Evolutionary conservation across 2,113 vertebrate species (phyloP).

Genomic region (Tympanuchus pallidicinctus): DNA sequence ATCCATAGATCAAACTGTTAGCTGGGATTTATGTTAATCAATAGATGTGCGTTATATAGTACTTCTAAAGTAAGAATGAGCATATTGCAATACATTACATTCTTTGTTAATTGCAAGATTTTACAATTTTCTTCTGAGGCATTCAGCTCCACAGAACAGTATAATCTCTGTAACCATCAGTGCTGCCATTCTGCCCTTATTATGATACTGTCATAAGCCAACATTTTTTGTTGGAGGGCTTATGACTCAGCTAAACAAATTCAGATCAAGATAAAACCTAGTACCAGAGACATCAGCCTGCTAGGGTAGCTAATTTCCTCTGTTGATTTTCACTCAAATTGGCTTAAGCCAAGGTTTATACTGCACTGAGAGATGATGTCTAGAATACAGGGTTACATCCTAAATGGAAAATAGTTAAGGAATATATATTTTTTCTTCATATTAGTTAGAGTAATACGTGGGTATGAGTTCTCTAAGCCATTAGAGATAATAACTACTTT

Average conservation of each 20-base stretch:
- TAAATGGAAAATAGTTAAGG: background rate
- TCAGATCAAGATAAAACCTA: background rate
- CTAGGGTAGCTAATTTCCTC: background rate
- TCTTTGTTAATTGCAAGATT: constrained; percentile 33
- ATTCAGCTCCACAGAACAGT: background rate
- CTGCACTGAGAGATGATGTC: background rate
- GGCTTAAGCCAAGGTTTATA: background rate
- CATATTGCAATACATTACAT: constrained; percentile 5
- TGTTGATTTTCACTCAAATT: background rate
- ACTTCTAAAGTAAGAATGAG: background rate
- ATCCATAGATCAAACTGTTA: constrained; percentile 17
- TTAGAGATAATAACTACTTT: background rate
- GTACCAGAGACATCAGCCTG: background rate
- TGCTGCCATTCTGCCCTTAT: background rate
- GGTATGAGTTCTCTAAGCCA: background rate
- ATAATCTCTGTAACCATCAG: constrained; percentile 13
- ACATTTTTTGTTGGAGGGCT: background rate
- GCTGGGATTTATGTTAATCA: constrained; percentile 27
- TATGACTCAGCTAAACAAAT: background rate
- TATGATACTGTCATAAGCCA: background rate
- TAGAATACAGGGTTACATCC: background rate
- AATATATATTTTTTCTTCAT: background rate
- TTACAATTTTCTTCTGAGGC: constrained; percentile 24
- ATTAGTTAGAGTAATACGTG: background rate
- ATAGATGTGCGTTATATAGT: constrained; percentile 33